Conservation (phyloP, 2,888 invertebrate genomes). For the Polyploca ridens region DNA sequence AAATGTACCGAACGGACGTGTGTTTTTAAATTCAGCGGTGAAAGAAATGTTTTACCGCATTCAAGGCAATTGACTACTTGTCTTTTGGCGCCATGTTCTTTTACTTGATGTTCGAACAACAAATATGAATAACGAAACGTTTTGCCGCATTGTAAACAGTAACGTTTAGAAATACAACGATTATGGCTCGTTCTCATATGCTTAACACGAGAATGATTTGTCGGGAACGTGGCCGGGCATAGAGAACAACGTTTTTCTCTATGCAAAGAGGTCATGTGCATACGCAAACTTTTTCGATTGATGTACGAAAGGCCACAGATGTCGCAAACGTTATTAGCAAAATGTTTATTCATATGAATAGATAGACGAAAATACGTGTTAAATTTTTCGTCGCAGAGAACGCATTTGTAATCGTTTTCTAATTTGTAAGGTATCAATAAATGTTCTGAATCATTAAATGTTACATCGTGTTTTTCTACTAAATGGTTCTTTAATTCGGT, state of each 20-base stretch:
- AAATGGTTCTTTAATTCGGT: constrained; percentile 47
- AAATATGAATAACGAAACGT: constrained; percentile 46
- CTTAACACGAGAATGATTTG: constrained; percentile 21
- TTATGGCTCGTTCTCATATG: constrained; percentile 37
- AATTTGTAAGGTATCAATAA: constrained; percentile 54
- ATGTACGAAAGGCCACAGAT: constrained; percentile 53
- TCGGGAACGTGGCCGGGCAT: constrained; percentile 46
- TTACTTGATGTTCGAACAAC: constrained; percentile 43
- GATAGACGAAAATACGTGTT: constrained; percentile 47
- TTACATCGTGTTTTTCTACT: constrained; percentile 37
- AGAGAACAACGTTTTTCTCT: constrained; percentile 48
- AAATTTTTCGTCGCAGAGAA: constrained; percentile 42
- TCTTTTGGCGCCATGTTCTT: constrained; percentile 45
- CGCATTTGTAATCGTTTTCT: constrained; percentile 44
- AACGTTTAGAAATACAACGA: constrained; percentile 21
- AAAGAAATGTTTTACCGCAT: constrained; percentile 49
- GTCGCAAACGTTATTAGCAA: constrained; percentile 54
- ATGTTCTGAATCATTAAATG: constrained; percentile 39
- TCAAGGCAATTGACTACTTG: constrained; percentile 38
- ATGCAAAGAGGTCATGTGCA: constrained; percentile 48
- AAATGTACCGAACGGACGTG: constrained; percentile 52
- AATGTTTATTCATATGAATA: constrained; percentile 59
- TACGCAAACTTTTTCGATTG: constrained; percentile 47
- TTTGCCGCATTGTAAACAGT: constrained; percentile 41
- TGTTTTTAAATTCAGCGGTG: constrained; percentile 41